These are phyloP conservation scores for Turritopsis dohrnii DNA, from an alignment of 30 jellyfish, hydroid and myxozoan genomes.

Conservation along the genomic window DNA sequence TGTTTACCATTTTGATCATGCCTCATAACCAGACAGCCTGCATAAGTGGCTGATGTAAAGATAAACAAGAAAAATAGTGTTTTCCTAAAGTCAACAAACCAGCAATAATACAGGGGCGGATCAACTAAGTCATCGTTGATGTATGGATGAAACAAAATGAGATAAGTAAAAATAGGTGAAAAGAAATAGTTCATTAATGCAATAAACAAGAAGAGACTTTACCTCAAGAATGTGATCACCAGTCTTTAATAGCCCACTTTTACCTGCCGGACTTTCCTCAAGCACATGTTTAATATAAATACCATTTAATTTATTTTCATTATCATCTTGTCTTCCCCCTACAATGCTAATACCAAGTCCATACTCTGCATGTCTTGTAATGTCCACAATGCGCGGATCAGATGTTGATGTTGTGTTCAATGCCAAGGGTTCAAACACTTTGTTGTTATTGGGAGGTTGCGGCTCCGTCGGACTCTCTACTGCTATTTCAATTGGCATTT, in stretches of 20 bases:
- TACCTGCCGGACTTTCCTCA: conserved; percentile 83
- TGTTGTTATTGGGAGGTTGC: conserved; percentile 32
- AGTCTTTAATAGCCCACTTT: conserved; percentile 55
- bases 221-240: conserved; percentile 94
- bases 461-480: conserved; percentile 3
- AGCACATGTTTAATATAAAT: conserved; percentile 76
- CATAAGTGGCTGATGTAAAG: too few species aligned
- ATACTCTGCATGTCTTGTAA: conserved; percentile 60
- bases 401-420: neutral
- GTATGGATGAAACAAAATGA: too few species aligned
- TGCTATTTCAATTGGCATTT: neutral
- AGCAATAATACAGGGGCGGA: too few species aligned
- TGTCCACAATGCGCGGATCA: conserved; percentile 65
- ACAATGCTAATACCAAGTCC: conserved; percentile 86
- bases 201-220: neutral
- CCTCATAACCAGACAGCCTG: too few species aligned
- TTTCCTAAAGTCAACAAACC: too few species aligned
- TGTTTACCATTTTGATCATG: too few species aligned
- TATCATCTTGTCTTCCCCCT: conserved; percentile 77
- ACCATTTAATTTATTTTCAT: conserved; percentile 63
- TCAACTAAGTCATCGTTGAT: too few species aligned
- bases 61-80: too few species aligned
- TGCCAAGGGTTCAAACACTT: neutral
- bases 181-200: too few species aligned
- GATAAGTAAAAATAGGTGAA: too few species aligned